phyloP scores from a whole-genome alignment of 2,797 vertebrate genomes.

The Enteromius afrohamiltoni region DNA sequence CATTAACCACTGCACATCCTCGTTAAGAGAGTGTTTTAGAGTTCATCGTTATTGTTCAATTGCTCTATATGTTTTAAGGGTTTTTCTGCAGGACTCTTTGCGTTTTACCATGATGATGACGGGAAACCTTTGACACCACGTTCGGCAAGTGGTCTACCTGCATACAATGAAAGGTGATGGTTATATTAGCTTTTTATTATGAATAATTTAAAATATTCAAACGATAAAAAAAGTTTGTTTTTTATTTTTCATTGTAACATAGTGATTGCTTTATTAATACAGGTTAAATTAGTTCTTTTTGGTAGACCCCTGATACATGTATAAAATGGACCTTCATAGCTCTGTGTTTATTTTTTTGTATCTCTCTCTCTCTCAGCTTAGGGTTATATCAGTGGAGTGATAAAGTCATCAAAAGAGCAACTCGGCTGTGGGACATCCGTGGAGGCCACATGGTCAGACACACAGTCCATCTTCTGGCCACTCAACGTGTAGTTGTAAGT shows the following conservation, averaged over 20 bases:
- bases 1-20: neutral
- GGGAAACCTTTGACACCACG: conserved; percentile 91
- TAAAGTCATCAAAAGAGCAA: conserved; percentile 84
- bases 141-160: conserved; percentile 88
- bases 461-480: conserved; percentile 87
- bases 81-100: conserved; percentile 96
- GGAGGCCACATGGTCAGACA: conserved; percentile 84
- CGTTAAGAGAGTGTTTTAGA: neutral
- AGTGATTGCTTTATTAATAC: neutral
- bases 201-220: neutral
- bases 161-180: conserved; percentile 89
- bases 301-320: neutral
- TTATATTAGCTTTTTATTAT: neutral
- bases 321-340: neutral
- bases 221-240: no score
- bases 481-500: conserved; percentile 92
- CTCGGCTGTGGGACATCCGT: conserved; percentile 87
- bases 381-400: conserved; percentile 97
- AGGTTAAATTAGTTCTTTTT: neutral
- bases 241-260: neutral
- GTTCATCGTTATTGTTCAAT: neutral
- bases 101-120: conserved; percentile 92
- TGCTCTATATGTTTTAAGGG: conserved; percentile 76
- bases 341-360: neutral
- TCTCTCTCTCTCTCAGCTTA: conserved; percentile 78